Evolutionary conservation across 2,888 invertebrate species (phyloP), one percentile per base, ranked within the genome.

Genomic region (Ecdyonurus torrentis): DNA sequence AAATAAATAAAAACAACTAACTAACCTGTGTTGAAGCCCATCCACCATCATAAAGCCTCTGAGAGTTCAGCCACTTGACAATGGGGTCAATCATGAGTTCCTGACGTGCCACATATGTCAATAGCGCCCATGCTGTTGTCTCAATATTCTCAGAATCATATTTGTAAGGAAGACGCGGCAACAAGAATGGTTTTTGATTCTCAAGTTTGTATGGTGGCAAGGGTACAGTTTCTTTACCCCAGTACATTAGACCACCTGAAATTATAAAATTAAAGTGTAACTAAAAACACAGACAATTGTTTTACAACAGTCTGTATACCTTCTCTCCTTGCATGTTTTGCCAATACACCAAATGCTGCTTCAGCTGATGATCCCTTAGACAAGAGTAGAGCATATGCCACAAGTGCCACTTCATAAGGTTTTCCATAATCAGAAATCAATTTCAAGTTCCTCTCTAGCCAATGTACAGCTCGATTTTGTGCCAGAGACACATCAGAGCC

Each of bases 61-160:
- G 93, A 1, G 91, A 81, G 73, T 93, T 94, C 55, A 94, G 77
- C 94, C 94, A 94, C 72, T 88, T 86, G 10, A 93, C 92, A 68
- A 94, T 91, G 1, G 87, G 84, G 70, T 93, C 91, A 64, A 90
- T 84, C 69, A 85, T 82, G 62, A 83, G 76, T 71, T 92, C 91
- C 72, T 92, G 87, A 20, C 91, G 81, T 25, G 88, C 88, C 66
- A 91, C 91, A 72, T 93, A 91, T 0, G 92, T 88, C 69, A 97
- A 77, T 60, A 97, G 76, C 1, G 91, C 96, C 73, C 94, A 96
- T 0, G 95, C 89, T 0, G 96, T 97, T 0, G 95, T 85, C 71
- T 94, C 94, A 59, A 96, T 87, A 73, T 95, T 96, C 72, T 89
- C 86, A 0, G 91, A 84, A 76, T 97, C 97, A 73, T 86, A 91